Evolutionary conservation across 1,140 invertebrate genomes (phyloP).

Genomic region (Listronotus oregonensis): DNA sequence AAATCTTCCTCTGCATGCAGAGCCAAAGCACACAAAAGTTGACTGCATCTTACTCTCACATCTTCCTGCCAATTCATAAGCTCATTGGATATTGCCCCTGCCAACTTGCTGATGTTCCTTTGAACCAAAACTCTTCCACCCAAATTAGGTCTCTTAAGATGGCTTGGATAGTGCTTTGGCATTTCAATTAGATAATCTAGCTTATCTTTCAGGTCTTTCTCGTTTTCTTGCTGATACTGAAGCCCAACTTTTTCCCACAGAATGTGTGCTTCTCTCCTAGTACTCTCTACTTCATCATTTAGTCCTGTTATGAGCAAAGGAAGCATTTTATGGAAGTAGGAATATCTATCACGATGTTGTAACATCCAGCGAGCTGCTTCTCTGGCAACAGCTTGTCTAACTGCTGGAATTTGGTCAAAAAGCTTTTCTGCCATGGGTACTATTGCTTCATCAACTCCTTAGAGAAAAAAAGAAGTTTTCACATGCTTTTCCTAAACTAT

Average conservation of each 20-base stretch:
- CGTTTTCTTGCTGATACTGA: constrained; percentile 76
- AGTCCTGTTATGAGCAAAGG: constrained; percentile 75
- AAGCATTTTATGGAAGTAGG: constrained; percentile 75
- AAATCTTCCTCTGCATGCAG: constrained; percentile 72
- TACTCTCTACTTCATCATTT: constrained; percentile 72
- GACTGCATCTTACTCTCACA: constrained; percentile 72
- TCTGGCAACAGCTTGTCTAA: constrained; percentile 69
- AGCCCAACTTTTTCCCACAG: constrained; percentile 72
- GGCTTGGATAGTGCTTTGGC: constrained; percentile 68
- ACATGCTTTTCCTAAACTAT: too few relatives aligned
- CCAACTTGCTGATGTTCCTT: constrained; percentile 69
- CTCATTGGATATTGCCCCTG: constrained; percentile 69
- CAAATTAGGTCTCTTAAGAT: constrained; percentile 68
- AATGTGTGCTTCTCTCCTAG: constrained; percentile 61
- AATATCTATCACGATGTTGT: constrained; percentile 75
- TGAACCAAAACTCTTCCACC: constrained; percentile 76
- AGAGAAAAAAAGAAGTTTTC: not conserved
- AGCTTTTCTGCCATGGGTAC: constrained; percentile 69
- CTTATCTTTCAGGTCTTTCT: constrained; percentile 74
- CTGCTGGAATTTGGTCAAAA: constrained; percentile 74
- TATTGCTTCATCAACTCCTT: constrained; percentile 63
- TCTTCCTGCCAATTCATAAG: constrained; percentile 73
- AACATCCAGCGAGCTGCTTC: constrained; percentile 71
- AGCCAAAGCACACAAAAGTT: constrained; percentile 70
- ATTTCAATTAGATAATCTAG: constrained; percentile 67